Evolutionary conservation across 2,888 invertebrate genomes (phyloP), one percentile per base, ranked within the genome.

Genomic region (Nineta flava): DNA sequence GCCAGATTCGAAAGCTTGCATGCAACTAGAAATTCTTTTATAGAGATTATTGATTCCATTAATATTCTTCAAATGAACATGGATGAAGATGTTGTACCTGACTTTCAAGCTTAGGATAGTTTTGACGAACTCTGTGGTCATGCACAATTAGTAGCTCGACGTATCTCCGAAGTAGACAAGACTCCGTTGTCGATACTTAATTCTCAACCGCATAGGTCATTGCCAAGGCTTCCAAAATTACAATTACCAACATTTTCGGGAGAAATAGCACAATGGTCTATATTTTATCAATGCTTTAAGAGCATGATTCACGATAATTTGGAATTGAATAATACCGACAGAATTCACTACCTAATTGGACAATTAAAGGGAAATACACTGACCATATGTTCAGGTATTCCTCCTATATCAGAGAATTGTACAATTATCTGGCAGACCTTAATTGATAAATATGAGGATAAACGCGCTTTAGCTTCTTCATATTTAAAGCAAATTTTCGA

Each of bases 151-250:
- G n/a, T n/a, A n/a, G n/a, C n/a, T n/a, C n/a, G n/a, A n/a, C n/a
- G n/a, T n/a, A n/a, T n/a, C n/a, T 19, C 19, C 19, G 19, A 19
- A 5, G 19, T 5, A 19, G 19, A n/a, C n/a, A n/a, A n/a, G n/a
- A 19, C 19, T 19, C 19, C 19, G 5, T n/a, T 12, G 10, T 7
- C 32, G 9, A n/a, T 12, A 19, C 31, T 26, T 1, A 32, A 26
- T 19, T 5, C 19, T 19, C 19, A 19, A 19, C 19, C 19, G 19
- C 19, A 19, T 19, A 19, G 19, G 19, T 5, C 19, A 12, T 46
- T 46, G n/a, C 46, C 46, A n/a, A n/a, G n/a, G n/a, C n/a, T n/a
- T n/a, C n/a, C n/a, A 26, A 46, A 21, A 17, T 9, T 46, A 9
- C 9, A 16, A 19, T 10, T 45, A 16, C 26, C 26, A 4, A 13